Conservation (phyloP, 2,797 vertebrate genomes). For the Morelia viridis region DNA sequence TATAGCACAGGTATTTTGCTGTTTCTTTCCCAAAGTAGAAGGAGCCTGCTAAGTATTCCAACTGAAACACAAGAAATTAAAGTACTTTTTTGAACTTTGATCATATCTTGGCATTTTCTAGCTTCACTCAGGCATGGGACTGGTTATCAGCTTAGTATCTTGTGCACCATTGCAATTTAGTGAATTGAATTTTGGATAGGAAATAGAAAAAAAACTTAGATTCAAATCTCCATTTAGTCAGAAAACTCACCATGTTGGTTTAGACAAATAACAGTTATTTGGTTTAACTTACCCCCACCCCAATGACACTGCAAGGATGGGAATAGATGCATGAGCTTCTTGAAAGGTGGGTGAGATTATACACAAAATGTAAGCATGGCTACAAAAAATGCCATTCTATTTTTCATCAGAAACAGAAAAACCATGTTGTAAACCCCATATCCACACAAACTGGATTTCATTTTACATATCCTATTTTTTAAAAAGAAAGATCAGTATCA, state of each 20-base stretch:
- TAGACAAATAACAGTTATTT: neutral
- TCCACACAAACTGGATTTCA: no score
- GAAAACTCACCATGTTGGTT: neutral
- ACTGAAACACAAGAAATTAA: neutral
- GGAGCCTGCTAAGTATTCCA: neutral
- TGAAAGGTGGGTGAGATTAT: neutral
- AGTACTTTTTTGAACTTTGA: conserved; percentile 7
- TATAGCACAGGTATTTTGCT: neutral
- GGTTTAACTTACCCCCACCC: neutral
- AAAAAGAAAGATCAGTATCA: no score
- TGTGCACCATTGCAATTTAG: neutral
- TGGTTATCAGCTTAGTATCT: neutral
- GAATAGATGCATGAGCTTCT: neutral
- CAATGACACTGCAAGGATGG: neutral
- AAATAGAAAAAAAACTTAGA: neutral
- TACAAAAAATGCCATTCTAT: neutral
- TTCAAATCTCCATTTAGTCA: neutral
- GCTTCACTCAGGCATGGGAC: neutral
- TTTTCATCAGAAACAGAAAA: neutral
- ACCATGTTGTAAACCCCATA: no score
- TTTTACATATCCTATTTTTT: no score
- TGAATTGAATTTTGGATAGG: neutral
- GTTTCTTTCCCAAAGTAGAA: conserved; percentile 10
- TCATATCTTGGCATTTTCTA: neutral
- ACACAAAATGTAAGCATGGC: neutral